Percentiles rank a stretch among this genome's conserved stretches.
phyloP scores from a whole-genome alignment of 2,888 invertebrate genomes.

The Mantis religiosa region DNA sequence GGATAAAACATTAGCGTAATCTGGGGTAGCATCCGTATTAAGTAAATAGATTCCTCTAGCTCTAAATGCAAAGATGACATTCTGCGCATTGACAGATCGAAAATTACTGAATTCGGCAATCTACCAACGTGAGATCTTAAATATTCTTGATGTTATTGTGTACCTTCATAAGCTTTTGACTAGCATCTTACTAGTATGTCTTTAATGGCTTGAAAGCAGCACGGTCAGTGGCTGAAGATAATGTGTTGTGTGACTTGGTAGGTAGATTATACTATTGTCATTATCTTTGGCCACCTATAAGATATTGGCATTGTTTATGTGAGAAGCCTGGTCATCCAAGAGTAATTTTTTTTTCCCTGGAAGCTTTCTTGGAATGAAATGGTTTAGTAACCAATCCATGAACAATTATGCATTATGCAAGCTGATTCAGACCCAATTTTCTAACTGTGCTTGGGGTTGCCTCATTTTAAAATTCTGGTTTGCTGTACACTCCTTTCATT shows the following conservation, averaged over 20 bases:
- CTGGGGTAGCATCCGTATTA: constrained; percentile 20
- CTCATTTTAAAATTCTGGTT: too few relatives aligned
- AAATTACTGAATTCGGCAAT: background rate
- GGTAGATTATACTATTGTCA: constrained; percentile 34
- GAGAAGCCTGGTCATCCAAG: constrained; percentile 37
- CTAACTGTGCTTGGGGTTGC: too few relatives aligned
- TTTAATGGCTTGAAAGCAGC: constrained; percentile 37
- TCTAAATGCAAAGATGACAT: constrained; percentile 20
- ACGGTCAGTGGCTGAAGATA: background rate
- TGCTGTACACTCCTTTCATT: too few relatives aligned
- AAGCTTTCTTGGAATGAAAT: too few relatives aligned
- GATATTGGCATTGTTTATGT: constrained; percentile 31
- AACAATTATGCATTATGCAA: too few relatives aligned
- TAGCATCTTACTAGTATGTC: constrained; percentile 31
- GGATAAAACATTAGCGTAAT: background rate
- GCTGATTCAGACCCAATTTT: too few relatives aligned
- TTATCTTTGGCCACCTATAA: constrained; percentile 34
- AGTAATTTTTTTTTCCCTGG: too few relatives aligned
- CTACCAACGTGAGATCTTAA: background rate
- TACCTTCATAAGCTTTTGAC: background rate
- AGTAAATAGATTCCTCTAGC: constrained; percentile 22
- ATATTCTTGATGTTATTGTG: constrained; percentile 13
- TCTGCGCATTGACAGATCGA: constrained; percentile 25
- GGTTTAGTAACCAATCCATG: too few relatives aligned
- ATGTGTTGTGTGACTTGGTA: constrained; percentile 35